These are phyloP conservation scores for Prosapia bicincta DNA, from an alignment of 2,888 invertebrate genomes.

Conservation along the genomic window DNA sequence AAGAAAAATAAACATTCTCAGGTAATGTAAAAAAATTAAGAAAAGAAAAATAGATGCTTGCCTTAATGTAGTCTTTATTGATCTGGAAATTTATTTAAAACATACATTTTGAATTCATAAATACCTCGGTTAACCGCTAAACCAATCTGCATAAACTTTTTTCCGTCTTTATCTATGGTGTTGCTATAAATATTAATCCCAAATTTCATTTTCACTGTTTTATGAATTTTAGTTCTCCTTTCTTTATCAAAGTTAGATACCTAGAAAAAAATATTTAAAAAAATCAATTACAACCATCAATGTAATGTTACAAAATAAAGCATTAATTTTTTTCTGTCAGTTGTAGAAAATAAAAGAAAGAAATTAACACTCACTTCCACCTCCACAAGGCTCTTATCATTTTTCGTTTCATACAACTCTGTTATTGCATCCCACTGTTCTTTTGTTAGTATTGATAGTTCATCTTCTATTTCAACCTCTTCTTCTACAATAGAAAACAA, in stretches of 20 bases:
- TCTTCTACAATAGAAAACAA: neutral
- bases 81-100: no score
- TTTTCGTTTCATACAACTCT: neutral
- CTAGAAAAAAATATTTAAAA: conserved; percentile 32
- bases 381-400: conserved; percentile 42
- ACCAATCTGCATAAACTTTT: conserved; percentile 60
- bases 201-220: conserved; percentile 64
- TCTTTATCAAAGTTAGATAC: conserved; percentile 67
- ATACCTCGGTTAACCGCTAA: no score
- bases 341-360: neutral
- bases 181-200: conserved; percentile 61
- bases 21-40: no score
- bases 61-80: no score
- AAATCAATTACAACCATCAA: no score
- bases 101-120: no score
- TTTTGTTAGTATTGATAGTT: conserved; percentile 52
- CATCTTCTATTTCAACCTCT: conserved; percentile 16
- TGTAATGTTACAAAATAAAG: no score
- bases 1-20: no score
- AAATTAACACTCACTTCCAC: neutral
- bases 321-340: neutral
- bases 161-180: conserved; percentile 60
- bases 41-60: no score
- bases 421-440: conserved; percentile 60
- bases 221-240: conserved; percentile 67